These are phyloP conservation scores for Acyrthosiphon pisum DNA, from an alignment of 1,140 invertebrate genomes.

Conservation along the genomic window DNA sequence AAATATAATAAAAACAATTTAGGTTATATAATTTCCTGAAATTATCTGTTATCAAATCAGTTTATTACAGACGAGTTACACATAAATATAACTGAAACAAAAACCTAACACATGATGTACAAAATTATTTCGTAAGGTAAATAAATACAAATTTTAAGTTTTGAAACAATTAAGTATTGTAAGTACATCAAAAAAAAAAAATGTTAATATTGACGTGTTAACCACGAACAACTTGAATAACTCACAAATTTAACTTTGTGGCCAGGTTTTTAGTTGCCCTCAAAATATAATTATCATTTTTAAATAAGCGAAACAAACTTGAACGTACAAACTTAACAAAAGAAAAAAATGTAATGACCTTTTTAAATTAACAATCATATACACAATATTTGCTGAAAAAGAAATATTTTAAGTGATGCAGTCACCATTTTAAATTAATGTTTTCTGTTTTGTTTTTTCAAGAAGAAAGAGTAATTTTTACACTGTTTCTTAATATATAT, in stretches of 20 bases:
- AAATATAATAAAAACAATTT: constrained; percentile 29
- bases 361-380: constrained; percentile 56
- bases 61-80: constrained; percentile 54
- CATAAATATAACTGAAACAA: constrained; percentile 53
- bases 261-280: constrained; percentile 52
- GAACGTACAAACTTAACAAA: constrained; percentile 57
- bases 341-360: constrained; percentile 55
- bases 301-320: constrained; percentile 57
- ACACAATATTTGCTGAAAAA: constrained; percentile 52
- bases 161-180: constrained; percentile 52
- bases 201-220: constrained; percentile 55
- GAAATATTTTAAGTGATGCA: constrained; percentile 31
- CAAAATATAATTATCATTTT: constrained; percentile 54
- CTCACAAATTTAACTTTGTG: constrained; percentile 54
- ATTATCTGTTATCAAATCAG: constrained; percentile 52
- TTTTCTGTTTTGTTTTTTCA: constrained; percentile 29
- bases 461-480: constrained; percentile 49
- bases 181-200: constrained; percentile 53
- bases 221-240: constrained; percentile 53
- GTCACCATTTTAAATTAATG: constrained; percentile 38
- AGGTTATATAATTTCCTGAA: constrained; percentile 6
- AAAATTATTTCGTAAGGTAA: constrained; percentile 48
- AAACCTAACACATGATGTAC: constrained; percentile 53
- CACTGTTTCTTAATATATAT: constrained; percentile 35
- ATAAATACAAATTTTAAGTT: constrained; percentile 43